Percentiles rank a stretch among this genome's conserved stretches.
phyloP scores from a whole-genome alignment of 2,888 invertebrate species.

The Ochlodes sylvanus region DNA sequence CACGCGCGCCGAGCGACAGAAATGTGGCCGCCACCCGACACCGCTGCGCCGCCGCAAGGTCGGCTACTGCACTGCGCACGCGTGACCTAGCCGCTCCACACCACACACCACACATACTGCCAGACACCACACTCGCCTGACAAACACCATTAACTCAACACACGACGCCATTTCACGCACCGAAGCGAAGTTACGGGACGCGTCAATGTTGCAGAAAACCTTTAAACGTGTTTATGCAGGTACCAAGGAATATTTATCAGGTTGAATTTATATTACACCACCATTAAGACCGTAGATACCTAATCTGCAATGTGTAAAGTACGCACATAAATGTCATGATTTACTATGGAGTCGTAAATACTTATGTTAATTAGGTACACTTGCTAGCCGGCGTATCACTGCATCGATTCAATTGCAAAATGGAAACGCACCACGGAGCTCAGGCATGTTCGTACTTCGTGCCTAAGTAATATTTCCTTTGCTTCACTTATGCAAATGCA shows the following conservation, averaged over 20 bases:
- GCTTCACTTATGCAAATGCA: conserved; percentile 72
- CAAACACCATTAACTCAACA: not conserved
- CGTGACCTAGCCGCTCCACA: conserved; percentile 57
- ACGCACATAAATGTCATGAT: conserved; percentile 72
- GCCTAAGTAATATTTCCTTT: conserved; percentile 67
- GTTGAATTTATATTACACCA: conserved; percentile 49
- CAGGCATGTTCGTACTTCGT: conserved; percentile 58
- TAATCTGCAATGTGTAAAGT: conserved; percentile 67
- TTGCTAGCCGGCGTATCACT: conserved; percentile 58
- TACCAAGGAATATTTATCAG: conserved; percentile 30
- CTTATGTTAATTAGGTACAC: conserved; percentile 71
- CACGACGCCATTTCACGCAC: not conserved
- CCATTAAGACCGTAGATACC: conserved; percentile 60
- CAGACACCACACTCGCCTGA: conserved; percentile 12
- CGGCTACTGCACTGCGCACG: conserved; percentile 81
- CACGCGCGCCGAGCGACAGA: conserved; percentile 77
- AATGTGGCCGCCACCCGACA: conserved; percentile 77
- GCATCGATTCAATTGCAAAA: conserved; percentile 76
- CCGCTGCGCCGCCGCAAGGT: conserved; percentile 71
- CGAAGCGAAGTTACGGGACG: not conserved
- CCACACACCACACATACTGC: conserved; percentile 17
- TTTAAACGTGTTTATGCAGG: conserved; percentile 13
- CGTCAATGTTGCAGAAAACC: conserved; percentile 21
- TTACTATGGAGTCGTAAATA: conserved; percentile 73
- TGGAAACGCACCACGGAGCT: conserved; percentile 64